Conservation (phyloP, 2,797 vertebrate species). For the Sebastes taczanowskii region DNA sequence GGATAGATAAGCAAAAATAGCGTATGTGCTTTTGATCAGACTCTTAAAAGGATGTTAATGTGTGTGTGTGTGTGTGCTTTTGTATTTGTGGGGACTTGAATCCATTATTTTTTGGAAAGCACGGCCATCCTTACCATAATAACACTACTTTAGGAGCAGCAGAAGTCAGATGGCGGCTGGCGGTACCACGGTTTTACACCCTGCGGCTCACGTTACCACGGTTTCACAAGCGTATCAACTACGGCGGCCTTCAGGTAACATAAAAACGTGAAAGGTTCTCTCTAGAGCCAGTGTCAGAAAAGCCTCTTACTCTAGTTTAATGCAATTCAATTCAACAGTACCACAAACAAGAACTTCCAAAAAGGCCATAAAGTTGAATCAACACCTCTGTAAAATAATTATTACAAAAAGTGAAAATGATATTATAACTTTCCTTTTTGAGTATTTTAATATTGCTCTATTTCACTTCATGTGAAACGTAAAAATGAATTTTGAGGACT, state of each 20-base stretch:
- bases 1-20: constrained; percentile 31
- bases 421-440: neutral
- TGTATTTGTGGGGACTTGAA: neutral
- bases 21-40: constrained; percentile 10
- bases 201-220: too few relatives aligned
- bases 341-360: neutral
- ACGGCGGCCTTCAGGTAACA: too few relatives aligned
- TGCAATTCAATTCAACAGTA: neutral
- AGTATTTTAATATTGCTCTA: neutral
- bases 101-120: neutral
- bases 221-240: neutral
- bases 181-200: too few relatives aligned
- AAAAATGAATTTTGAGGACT: neutral
- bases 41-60: neutral
- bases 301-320: neutral
- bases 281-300: neutral
- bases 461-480: neutral
- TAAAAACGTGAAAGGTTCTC: too few relatives aligned
- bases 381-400: neutral
- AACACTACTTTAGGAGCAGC: neutral
- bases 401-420: too few relatives aligned
- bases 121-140: neutral
- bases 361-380: neutral
- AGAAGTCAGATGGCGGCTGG: too few relatives aligned
- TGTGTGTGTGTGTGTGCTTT: neutral